Conservation (phyloP, 2,113 vertebrate species). For the Vulpes lagopus region DNA sequence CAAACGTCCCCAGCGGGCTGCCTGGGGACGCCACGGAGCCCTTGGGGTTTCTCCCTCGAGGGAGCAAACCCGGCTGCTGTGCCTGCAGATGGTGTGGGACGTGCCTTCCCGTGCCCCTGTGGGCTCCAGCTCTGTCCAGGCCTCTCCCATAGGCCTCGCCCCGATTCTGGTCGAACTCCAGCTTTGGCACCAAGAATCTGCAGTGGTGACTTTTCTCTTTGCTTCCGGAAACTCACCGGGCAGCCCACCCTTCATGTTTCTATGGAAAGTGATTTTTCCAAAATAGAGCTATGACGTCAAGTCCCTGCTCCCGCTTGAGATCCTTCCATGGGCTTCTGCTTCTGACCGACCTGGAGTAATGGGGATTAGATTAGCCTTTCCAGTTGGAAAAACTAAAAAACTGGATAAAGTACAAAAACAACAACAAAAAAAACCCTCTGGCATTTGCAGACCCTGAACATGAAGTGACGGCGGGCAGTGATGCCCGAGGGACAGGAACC, state of each 20-base stretch:
- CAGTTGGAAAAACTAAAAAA: not conserved
- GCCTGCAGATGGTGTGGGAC: rapidly evolving
- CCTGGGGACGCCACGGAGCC: not conserved
- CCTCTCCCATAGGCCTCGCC: not conserved
- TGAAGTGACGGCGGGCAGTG: not conserved
- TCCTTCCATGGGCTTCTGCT: not conserved
- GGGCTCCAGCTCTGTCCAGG: not conserved
- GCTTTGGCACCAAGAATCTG: not conserved
- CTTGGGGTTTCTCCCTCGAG: not conserved
- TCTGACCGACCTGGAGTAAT: not conserved
- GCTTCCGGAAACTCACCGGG: not conserved
- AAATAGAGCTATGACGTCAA: not conserved
- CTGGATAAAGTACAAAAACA: not conserved
- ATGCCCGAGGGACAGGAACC: not conserved
- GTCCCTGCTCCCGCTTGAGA: not conserved
- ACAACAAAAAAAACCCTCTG: too few relatives aligned
- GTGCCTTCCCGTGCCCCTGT: not conserved
- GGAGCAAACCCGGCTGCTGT: not conserved
- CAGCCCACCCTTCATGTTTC: not conserved
- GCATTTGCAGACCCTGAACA: not conserved
- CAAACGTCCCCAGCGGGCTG: not conserved
- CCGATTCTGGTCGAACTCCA: not conserved
- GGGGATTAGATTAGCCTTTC: not conserved
- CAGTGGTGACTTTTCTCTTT: not conserved
- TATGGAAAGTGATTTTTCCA: not conserved